Evolutionary conservation across 2,888 invertebrate genomes (phyloP), one percentile per base, ranked within the genome.

Genomic region (Tetheella fluctuosa): DNA sequence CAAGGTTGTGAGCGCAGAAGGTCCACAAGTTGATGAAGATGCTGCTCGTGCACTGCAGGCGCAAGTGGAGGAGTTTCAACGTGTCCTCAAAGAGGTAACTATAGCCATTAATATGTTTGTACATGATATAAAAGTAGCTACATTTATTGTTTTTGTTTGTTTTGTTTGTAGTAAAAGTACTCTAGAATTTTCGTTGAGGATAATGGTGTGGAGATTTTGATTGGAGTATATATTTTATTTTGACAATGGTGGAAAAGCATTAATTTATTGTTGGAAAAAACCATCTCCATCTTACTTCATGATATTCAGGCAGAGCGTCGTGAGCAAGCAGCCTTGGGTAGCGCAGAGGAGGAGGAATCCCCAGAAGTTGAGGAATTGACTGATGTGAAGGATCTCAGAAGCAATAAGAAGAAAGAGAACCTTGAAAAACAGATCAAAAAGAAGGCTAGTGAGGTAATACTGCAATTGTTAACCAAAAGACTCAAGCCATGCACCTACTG

Each of bases 401-500:
- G 90, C 82, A 91, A 84, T 79, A 93, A 93, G 81, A 94, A 94
- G 73, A 90, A 91, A 65, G 93, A 93, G 68, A 91, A 93, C 70
- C 92, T 90, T 68, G 93, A 94, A 69, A 93, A 93, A 67, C 93
- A 93, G 70, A 87, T 69, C 60, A 91, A 90, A 79, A 91, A 92
- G 73, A 93, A 90, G 75, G 80, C 83, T 62, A 82, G 70, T 65
- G 90, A 90, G 82, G 91, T 89, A 67, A 42, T 42, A 10, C n/a
- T n/a, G n/a, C n/a, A 34, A 34, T 0, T 10, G 2, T 1, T 10
- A 12, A 8, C 34, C n/a, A n/a, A n/a, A n/a, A n/a, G n/a, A n/a
- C n/a, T n/a, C n/a, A n/a, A n/a, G n/a, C n/a, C n/a, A n/a, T n/a
- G n/a, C n/a, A n/a, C n/a, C n/a, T n/a, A n/a, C n/a, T n/a, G n/a